Conservation (phyloP, 2,113 vertebrate genomes). For the Cyanoramphus novaezelandiae region DNA sequence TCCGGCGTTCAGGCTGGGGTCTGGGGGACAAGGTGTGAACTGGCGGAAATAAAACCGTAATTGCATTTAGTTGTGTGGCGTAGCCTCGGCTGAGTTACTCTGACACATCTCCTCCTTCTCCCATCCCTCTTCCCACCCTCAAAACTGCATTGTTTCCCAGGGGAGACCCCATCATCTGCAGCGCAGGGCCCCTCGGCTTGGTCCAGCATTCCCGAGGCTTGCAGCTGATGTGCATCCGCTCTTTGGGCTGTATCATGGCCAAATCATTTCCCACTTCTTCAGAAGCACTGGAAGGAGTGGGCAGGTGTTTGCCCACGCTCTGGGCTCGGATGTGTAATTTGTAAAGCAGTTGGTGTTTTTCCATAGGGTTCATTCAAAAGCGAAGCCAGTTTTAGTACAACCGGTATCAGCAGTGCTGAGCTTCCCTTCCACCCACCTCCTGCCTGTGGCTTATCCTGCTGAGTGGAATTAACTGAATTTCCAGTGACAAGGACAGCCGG, state of each 20-base stretch:
- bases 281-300: not conserved
- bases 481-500: slow-evolving; percentile 40
- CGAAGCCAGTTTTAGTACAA: not conserved
- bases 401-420: not conserved
- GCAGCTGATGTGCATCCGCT: not conserved
- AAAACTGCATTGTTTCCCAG: not conserved
- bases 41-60: not conserved
- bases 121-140: not conserved
- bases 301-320: not conserved
- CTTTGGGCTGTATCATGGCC: not conserved
- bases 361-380: slow-evolving; percentile 13
- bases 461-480: slow-evolving; percentile 72
- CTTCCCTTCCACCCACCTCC: not conserved
- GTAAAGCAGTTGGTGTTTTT: not conserved
- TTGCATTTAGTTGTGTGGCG: not conserved
- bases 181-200: fast-evolving
- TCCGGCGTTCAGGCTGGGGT: not conserved
- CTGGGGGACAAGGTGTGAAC: not conserved
- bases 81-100: not conserved
- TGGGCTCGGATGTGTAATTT: not conserved
- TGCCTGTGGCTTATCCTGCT: slow-evolving; percentile 63
- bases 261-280: not conserved
- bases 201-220: not conserved
- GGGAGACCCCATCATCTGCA: not conserved
- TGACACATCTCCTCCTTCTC: not conserved